Evolutionary conservation across 2,888 invertebrate species (phyloP).

Genomic region (Opisthograptis luteolata): DNA sequence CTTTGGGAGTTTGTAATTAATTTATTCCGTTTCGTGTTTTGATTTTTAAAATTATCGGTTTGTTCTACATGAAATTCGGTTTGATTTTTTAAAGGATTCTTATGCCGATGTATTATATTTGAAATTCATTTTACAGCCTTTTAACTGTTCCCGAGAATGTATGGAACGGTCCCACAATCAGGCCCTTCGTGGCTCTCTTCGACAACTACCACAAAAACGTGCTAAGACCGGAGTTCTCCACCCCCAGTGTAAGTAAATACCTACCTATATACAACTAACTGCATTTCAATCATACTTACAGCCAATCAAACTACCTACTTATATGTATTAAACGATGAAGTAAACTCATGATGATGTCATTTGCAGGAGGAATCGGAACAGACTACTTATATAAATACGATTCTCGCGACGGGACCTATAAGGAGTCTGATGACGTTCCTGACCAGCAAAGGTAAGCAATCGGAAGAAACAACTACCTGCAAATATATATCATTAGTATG

Average conservation of each 20-base stretch:
- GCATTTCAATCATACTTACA: conserved; percentile 27
- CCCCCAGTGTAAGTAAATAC: conserved; percentile 74
- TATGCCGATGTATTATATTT: neutral
- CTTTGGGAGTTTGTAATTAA: neutral
- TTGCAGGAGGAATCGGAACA: conserved; percentile 88
- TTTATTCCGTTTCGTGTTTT: too few species aligned
- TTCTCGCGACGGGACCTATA: conserved; percentile 89
- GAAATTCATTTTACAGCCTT: conserved; percentile 78
- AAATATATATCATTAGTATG: too few species aligned
- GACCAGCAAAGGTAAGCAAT: conserved; percentile 80
- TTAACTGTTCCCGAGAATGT: conserved; percentile 86
- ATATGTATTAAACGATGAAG: conserved; percentile 39
- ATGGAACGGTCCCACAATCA: conserved; percentile 87
- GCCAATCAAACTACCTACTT: conserved; percentile 33
- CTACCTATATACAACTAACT: too few species aligned
- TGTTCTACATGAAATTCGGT: too few species aligned
- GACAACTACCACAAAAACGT: conserved; percentile 91
- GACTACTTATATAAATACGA: conserved; percentile 87
- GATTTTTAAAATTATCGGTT: too few species aligned
- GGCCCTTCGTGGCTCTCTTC: conserved; percentile 87
- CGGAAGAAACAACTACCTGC: too few species aligned
- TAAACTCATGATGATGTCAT: conserved; percentile 61
- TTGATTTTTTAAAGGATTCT: too few species aligned
- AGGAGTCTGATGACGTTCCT: conserved; percentile 87
- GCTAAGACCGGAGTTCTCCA: conserved; percentile 87